Conservation (phyloP, 2,113 vertebrate species). For the Eleginops maclovinus region DNA sequence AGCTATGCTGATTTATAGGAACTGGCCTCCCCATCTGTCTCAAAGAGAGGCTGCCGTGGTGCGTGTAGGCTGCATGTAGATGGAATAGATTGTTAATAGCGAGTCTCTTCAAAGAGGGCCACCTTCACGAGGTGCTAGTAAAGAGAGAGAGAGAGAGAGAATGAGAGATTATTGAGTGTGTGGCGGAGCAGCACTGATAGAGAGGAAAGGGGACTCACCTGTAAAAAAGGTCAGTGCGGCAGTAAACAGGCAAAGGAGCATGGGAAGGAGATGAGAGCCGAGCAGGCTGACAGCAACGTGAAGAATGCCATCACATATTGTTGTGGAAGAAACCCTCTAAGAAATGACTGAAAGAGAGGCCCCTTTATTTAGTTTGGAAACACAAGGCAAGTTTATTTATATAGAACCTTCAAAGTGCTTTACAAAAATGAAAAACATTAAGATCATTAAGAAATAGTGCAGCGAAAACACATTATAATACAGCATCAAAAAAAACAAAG, state of each 20-base stretch:
- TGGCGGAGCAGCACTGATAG: slow-evolving; percentile 34
- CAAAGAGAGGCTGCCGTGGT: slow-evolving; percentile 60
- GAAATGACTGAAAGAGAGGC: background rate
- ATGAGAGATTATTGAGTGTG: slow-evolving; percentile 35
- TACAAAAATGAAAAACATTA: too few relatives aligned
- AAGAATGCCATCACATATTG: background rate
- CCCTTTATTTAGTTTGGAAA: background rate
- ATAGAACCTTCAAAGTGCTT: too few relatives aligned
- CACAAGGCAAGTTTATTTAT: background rate
- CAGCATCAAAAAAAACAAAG: too few relatives aligned
- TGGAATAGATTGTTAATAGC: slow-evolving; percentile 78
- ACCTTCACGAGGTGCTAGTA: slow-evolving; percentile 26
- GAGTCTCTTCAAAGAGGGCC: slow-evolving; percentile 66
- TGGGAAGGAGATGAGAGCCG: background rate
- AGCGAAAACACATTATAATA: too few relatives aligned
- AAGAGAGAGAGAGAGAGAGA: slow-evolving; percentile 16
- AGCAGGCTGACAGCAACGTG: background rate
- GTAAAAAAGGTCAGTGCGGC: slow-evolving; percentile 60
- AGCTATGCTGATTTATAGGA: slow-evolving; percentile 86
- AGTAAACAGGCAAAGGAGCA: slow-evolving; percentile 50
- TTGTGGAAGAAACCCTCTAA: background rate
- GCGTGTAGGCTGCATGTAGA: slow-evolving; percentile 62
- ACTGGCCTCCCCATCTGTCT: slow-evolving; percentile 40
- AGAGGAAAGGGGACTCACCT: slow-evolving; percentile 49
- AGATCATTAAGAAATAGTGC: too few relatives aligned